Percentiles rank a stretch among this genome's conserved stretches.
Conservation (phyloP, 2,888 invertebrate species). For the Apotomis capreana region DNA sequence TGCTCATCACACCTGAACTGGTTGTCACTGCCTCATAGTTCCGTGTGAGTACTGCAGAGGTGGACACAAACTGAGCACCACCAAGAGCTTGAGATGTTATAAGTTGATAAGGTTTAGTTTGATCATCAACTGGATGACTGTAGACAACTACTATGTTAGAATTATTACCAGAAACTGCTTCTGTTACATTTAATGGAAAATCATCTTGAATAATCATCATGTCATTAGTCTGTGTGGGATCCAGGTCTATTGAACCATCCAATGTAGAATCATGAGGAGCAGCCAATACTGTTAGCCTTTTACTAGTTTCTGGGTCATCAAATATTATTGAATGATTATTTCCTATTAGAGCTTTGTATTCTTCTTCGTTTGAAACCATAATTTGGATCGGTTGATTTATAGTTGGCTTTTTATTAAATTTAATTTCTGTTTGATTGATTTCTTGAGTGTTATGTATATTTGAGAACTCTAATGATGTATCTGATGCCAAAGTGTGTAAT, state of each 20-base stretch:
- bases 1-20: conserved; percentile 75
- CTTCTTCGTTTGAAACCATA: conserved; percentile 79
- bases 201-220: conserved; percentile 86
- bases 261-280: conserved; percentile 60
- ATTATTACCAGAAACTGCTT: conserved; percentile 76
- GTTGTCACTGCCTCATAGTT: conserved; percentile 74
- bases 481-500: conserved; percentile 52
- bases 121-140: conserved; percentile 83
- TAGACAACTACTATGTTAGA: conserved; percentile 86
- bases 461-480: conserved; percentile 63
- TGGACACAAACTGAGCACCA: conserved; percentile 68
- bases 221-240: conserved; percentile 81
- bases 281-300: conserved; percentile 71
- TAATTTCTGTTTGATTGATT: conserved; percentile 58
- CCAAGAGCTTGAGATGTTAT: conserved; percentile 68
- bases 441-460: conserved; percentile 55
- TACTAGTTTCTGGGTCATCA: conserved; percentile 68
- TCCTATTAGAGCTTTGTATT: conserved; percentile 76
- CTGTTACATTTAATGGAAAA: conserved; percentile 82
- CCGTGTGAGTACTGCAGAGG: conserved; percentile 72
- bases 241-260: conserved; percentile 69
- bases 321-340: conserved; percentile 76
- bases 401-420: conserved; percentile 62
- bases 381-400: conserved; percentile 75
- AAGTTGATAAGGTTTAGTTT: conserved; percentile 82